Conservation (phyloP, 2,113 vertebrate species). For the Halcyon senegalensis region DNA sequence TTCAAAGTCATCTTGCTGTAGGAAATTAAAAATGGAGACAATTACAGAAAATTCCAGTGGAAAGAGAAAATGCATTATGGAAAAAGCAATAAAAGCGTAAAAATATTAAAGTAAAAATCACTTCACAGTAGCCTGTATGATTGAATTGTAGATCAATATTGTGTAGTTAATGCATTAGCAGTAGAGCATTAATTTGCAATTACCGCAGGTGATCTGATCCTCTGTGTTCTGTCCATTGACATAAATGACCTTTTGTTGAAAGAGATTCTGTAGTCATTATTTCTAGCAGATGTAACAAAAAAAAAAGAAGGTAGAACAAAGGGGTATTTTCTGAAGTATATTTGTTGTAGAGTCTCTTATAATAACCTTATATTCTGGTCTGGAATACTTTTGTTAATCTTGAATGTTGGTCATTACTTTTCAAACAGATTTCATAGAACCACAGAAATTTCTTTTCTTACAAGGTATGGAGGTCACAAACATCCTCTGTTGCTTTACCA, state of each 20-base stretch:
- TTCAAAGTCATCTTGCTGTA: conserved; percentile 66
- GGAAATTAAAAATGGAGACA: conserved; percentile 77
- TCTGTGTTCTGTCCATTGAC: conserved; percentile 73
- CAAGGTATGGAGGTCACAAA: not conserved
- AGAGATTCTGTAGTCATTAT: conserved; percentile 73
- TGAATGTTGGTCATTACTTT: not conserved
- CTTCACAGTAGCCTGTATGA: conserved; percentile 69
- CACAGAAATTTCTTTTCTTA: not conserved
- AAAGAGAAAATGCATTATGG: conserved; percentile 73
- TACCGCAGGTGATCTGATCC: conserved; percentile 76
- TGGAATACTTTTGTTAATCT: not conserved
- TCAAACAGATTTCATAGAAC: not conserved
- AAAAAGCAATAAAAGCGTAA: conserved; percentile 73
- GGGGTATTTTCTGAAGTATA: not conserved
- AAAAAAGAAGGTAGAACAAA: not conserved
- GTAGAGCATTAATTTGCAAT: conserved; percentile 83
- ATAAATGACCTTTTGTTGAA: conserved; percentile 77
- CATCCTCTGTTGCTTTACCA: not conserved
- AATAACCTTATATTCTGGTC: not conserved
- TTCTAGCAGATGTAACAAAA: conserved; percentile 63
- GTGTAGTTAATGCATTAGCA: conserved; percentile 81
- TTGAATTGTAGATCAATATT: conserved; percentile 81
- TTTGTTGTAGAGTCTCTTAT: not conserved
- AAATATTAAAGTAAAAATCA: conserved; percentile 71
- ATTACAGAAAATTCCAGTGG: conserved; percentile 73